phyloP scores from a whole-genome alignment of 92 coral and sea anemone genomes.

The Phenganax marumi region DNA sequence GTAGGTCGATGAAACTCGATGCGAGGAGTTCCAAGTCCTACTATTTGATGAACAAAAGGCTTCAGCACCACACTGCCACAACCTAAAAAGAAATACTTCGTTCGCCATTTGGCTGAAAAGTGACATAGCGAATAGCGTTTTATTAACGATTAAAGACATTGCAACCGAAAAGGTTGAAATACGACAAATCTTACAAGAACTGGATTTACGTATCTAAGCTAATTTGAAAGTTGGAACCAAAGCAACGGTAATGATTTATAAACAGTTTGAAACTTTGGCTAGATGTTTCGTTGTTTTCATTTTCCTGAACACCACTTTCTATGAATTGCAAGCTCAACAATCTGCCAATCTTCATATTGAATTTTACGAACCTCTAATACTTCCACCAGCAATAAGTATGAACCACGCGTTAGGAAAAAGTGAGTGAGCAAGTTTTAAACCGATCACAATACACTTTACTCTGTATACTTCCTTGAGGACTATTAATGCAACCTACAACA shows the following conservation, averaged over 20 bases:
- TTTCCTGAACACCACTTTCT: too few relatives aligned
- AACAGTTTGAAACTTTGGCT: too few relatives aligned
- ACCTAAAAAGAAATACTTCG: not conserved
- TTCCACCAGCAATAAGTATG: constrained; percentile 32
- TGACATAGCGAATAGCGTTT: too few relatives aligned
- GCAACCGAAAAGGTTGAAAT: too few relatives aligned
- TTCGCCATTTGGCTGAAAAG: not conserved
- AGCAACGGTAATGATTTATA: too few relatives aligned
- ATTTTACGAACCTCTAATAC: constrained; percentile 16
- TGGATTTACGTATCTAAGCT: too few relatives aligned
- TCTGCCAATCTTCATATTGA: too few relatives aligned
- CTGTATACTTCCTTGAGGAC: constrained; percentile 31
- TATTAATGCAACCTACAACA: constrained; percentile 25
- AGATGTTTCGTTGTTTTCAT: too few relatives aligned
- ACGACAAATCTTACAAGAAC: too few relatives aligned
- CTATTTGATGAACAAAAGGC: constrained; percentile 44
- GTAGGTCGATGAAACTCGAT: constrained; percentile 38
- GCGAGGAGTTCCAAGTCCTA: constrained; percentile 34
- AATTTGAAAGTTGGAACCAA: too few relatives aligned
- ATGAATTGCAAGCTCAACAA: too few relatives aligned
- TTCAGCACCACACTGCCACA: constrained; percentile 34
- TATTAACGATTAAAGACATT: too few relatives aligned
- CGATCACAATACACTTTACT: constrained; percentile 26
- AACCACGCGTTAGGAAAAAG: constrained; percentile 30
- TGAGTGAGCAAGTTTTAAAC: constrained; percentile 25